Percentiles rank a stretch among this genome's conserved stretches.
Evolutionary conservation across 2,888 invertebrate genomes (phyloP).

Genomic region (Drosophila peninsularis): DNA sequence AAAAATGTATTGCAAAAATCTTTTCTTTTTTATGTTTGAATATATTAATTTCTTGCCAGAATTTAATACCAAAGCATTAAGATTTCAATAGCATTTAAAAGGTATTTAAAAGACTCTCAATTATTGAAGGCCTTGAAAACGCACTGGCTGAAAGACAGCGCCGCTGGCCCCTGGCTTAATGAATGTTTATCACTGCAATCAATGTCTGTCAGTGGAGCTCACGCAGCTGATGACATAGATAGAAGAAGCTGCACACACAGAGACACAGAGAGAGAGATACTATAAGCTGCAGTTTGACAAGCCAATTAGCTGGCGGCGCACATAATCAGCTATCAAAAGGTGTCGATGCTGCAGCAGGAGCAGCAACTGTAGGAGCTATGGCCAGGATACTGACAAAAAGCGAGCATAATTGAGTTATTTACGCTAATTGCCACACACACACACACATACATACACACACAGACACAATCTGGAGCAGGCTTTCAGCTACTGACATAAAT

Average conservation of each 20-base stretch:
- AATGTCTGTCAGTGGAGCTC: conserved; percentile 20
- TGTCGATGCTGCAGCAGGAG: conserved; percentile 49
- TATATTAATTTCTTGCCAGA: too few species aligned
- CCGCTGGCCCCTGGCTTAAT: conserved; percentile 35
- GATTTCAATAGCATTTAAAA: too few species aligned
- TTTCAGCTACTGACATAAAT: conserved; percentile 35
- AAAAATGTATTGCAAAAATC: too few species aligned
- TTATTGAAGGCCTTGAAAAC: neutral
- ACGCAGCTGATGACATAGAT: conserved; percentile 1
- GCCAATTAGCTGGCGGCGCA: conserved; percentile 61
- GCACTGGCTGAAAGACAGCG: neutral
- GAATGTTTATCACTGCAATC: conserved; percentile 51
- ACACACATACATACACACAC: neutral
- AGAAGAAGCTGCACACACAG: conserved; percentile 6
- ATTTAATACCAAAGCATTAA: too few species aligned
- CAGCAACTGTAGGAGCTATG: conserved; percentile 3
- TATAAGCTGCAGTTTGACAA: conserved; percentile 44
- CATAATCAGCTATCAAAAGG: conserved; percentile 69
- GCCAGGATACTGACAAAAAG: conserved; percentile 27
- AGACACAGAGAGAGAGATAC: conserved; percentile 23
- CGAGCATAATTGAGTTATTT: conserved; percentile 73
- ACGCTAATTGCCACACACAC: conserved; percentile 60
- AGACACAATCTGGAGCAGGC: conserved; percentile 7
- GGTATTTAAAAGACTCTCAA: neutral
- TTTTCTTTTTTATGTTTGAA: too few species aligned